These are phyloP conservation scores for Brachyhypopomus occidentalis DNA, from an alignment of 2,113 vertebrate genomes.

Conservation along the genomic window DNA sequence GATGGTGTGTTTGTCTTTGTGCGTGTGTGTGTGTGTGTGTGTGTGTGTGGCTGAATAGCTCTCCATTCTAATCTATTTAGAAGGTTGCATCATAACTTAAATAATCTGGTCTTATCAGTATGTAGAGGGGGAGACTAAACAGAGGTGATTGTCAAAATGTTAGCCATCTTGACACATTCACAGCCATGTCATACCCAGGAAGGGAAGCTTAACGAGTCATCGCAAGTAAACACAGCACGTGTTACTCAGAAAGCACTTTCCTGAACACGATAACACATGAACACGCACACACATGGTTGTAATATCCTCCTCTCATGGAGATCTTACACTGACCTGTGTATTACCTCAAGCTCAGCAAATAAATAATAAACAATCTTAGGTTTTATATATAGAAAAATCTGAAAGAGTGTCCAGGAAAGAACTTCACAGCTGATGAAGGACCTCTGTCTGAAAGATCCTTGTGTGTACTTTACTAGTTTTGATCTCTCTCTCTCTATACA, in stretches of 20 bases:
- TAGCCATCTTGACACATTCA: neutral
- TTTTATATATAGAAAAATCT: neutral
- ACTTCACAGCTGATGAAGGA: too few relatives aligned
- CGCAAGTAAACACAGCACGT: neutral
- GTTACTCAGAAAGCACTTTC: slow-evolving; percentile 9
- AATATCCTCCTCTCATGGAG: neutral
- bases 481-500: too few relatives aligned
- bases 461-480: too few relatives aligned
- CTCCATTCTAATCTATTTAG: neutral
- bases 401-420: too few relatives aligned
- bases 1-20: neutral
- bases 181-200: neutral
- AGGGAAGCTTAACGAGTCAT: neutral
- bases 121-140: neutral
- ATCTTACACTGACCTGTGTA: neutral
- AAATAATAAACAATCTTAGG: too few relatives aligned
- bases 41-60: neutral
- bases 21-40: neutral
- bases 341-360: neutral
- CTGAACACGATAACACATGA: neutral
- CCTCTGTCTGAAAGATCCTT: too few relatives aligned
- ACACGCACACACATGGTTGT: neutral
- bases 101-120: neutral
- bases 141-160: neutral
- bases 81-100: neutral